Percentiles rank a stretch among this genome's conserved stretches.
These are phyloP conservation scores for Aphodius granarius DNA, from an alignment of 2,888 invertebrate genomes.

Conservation along the genomic window DNA sequence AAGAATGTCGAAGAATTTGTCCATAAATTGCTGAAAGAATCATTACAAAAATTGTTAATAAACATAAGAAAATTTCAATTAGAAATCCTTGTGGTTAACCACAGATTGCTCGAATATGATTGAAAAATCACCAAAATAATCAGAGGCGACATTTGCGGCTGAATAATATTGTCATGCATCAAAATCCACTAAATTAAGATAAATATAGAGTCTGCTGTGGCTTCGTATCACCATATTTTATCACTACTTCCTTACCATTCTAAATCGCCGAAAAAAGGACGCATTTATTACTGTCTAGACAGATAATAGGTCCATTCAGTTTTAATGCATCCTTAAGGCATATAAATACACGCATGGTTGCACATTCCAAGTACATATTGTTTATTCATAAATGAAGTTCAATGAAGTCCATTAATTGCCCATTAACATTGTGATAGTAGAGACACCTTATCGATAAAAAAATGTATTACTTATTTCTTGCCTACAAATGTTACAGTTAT, in stretches of 20 bases:
- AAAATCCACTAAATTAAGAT: not conserved
- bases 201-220: not conserved
- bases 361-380: not conserved
- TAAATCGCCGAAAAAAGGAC: not conserved
- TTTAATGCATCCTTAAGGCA: not conserved
- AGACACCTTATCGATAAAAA: not conserved
- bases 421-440: not conserved
- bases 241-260: not conserved
- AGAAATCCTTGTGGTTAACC: not conserved
- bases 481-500: no score
- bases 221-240: not conserved
- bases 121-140: not conserved
- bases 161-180: not conserved
- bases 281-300: not conserved
- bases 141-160: not conserved
- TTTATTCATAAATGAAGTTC: not conserved
- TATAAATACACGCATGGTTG: not conserved
- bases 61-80: no score
- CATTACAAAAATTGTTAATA: no score
- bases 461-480: not conserved
- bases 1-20: no score
- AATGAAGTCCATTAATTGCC: not conserved
- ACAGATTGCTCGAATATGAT: not conserved
- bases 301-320: not conserved
- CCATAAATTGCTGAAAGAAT: no score